Evolutionary conservation across 2,888 invertebrate species (phyloP), one percentile per base, ranked within the genome.

Genomic region (Xestia sexstrigata): DNA sequence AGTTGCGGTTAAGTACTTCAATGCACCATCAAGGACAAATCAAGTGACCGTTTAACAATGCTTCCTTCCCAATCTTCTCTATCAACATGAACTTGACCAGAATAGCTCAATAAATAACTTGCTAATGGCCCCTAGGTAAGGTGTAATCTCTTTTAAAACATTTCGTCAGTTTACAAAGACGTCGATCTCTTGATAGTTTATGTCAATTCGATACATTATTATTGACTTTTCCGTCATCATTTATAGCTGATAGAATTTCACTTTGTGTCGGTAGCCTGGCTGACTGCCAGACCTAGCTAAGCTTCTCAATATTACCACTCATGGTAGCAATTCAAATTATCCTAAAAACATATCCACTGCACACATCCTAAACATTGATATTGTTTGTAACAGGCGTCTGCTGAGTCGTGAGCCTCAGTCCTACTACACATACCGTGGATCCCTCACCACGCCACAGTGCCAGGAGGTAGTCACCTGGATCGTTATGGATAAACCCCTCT

Each of bases 381-480:
- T 60, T 26, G n/a, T 77, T 47, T 78, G 49, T 60, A 78, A 6
- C 90, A 96, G 96, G 42, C 94, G 96, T 0, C 94, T 98, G 71
- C 89, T 98, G 75, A 98, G 98, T 7, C 95, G 97, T 45, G 94
- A 97, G 76, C 95, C 96, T 47, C 97, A 97, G 55, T 95, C 96
- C 0, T 98, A 97, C 92, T 98, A 97, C 93, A 97, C 98, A 45
- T 98, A 98, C 92, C 96, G 97, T 47, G 98, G 98, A 9, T 98
- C 98, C 0, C 94, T 98, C 86, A 98, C 98, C 17, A 98, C 98
- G 0, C 98, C 98, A 5, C 92, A 92, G 67, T 98, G 98, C 89
- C 97, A 97, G 65, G 98, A 98, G 92, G 97, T 97, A 0, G 98
- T 98, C 66, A 97, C 97, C 2, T 98, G 98, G 98, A 98, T 98